phyloP scores from a whole-genome alignment of 2,113 vertebrate species.

The Ranitomeya variabilis region DNA sequence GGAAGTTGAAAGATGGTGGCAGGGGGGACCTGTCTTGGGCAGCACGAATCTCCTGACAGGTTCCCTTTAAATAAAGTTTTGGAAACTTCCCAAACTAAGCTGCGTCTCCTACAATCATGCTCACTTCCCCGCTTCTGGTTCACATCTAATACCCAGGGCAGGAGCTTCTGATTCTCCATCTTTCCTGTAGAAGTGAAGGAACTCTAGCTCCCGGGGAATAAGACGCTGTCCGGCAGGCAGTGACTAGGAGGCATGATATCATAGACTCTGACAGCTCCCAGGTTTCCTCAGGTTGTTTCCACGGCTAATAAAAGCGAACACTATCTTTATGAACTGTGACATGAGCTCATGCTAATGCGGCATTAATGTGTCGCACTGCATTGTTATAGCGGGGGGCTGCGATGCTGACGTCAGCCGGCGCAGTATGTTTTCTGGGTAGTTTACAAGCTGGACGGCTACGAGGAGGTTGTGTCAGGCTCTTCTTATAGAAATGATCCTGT shows the following conservation, averaged over 20 bases:
- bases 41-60: too few relatives aligned
- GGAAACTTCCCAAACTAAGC: background rate
- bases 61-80: background rate
- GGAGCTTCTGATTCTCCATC: background rate
- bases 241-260: constrained; percentile 12
- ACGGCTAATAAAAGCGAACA: constrained; percentile 38
- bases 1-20: too few relatives aligned
- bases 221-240: background rate
- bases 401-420: constrained; percentile 20
- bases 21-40: too few relatives aligned
- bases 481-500: constrained; percentile 42
- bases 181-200: background rate
- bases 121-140: background rate
- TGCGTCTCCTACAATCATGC: too few relatives aligned
- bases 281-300: constrained; percentile 34
- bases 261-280: background rate
- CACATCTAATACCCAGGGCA: background rate
- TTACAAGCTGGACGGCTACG: constrained; percentile 19
- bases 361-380: constrained; percentile 2
- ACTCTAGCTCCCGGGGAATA: background rate
- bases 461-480: background rate
- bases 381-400: background rate
- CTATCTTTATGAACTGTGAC: constrained; percentile 52
- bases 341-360: constrained; percentile 46
- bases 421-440: constrained; percentile 22